Percentiles rank a stretch among this genome's conserved stretches.
Conservation (phyloP, 37 sponge, comb jelly and placozoan genomes). For the Chondrilla cf. caribensis region DNA sequence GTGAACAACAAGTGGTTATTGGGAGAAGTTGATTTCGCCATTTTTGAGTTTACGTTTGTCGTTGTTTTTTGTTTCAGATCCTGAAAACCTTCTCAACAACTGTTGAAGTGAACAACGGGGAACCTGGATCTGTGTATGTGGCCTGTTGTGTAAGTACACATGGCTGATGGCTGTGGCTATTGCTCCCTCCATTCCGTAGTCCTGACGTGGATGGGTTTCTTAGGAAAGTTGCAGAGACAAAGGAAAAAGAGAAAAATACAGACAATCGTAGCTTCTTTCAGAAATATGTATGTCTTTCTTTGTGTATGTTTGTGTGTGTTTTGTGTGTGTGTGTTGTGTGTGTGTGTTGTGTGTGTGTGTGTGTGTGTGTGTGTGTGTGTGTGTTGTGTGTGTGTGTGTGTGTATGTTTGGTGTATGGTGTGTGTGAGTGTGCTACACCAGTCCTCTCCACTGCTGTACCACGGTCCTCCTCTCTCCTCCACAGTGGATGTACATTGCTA, state of each 20-base stretch:
- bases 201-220: slow-evolving; percentile 44
- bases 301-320: background rate
- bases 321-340: background rate
- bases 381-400: slow-evolving; percentile 7
- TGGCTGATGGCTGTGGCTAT: background rate
- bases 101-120: slow-evolving; percentile 25
- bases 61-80: background rate
- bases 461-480: background rate
- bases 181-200: background rate
- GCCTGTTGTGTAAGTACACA: background rate
- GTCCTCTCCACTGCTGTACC: background rate
- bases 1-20: background rate
- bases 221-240: slow-evolving; percentile 45
- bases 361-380: slow-evolving; percentile 14
- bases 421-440: background rate
- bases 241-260: slow-evolving; percentile 24
- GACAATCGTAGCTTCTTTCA: slow-evolving; percentile 57
- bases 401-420: background rate
- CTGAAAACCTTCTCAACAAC: slow-evolving; percentile 43
- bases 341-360: background rate
- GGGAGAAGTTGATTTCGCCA: background rate
- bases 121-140: slow-evolving; percentile 45
- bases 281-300: slow-evolving; percentile 49
- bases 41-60: background rate
- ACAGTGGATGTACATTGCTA: slow-evolving; percentile 62